Evolutionary conservation across 64 coral and sea anemone species (phyloP).

Genomic region (Platygyra sinensis): DNA sequence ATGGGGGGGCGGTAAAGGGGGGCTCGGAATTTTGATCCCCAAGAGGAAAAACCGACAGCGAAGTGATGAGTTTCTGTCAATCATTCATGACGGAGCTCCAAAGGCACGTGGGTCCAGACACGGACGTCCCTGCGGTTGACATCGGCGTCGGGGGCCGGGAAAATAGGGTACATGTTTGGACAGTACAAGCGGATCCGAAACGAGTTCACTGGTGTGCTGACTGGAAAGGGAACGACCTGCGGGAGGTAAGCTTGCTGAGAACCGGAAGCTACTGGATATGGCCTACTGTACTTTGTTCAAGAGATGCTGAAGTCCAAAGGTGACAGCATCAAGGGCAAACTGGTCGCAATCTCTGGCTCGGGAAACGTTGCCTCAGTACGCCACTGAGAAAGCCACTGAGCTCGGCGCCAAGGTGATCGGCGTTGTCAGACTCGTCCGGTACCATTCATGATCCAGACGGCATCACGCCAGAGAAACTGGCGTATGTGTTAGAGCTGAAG

Average conservation of each 20-base stretch:
- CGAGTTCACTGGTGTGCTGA: constrained; percentile 93
- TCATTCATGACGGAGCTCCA: constrained; percentile 94
- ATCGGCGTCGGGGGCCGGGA: constrained; percentile 92
- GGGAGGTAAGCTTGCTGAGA: constrained; percentile 84
- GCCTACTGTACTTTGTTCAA: constrained; percentile 88
- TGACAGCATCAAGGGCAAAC: constrained; percentile 68
- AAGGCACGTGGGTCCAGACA: constrained; percentile 82
- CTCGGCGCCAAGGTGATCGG: constrained; percentile 83
- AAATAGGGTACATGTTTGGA: constrained; percentile 87
- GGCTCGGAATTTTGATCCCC: constrained; percentile 91
- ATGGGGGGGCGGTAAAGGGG: constrained; percentile 93
- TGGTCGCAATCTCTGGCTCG: constrained; percentile 83
- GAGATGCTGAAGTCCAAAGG: constrained; percentile 77
- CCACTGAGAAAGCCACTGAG: constrained; percentile 70
- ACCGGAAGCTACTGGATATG: constrained; percentile 93
- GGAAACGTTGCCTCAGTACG: constrained; percentile 90
- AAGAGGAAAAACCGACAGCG: constrained; percentile 92
- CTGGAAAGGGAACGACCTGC: constrained; percentile 81
- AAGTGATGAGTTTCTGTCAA: constrained; percentile 95
- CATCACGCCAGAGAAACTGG: constrained; percentile 75
- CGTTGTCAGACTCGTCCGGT: constrained; percentile 81
- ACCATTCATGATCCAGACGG: constrained; percentile 83
- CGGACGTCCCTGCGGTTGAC: constrained; percentile 86
- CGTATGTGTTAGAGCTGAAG: constrained; percentile 79
- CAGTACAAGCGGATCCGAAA: constrained; percentile 92